Conservation (phyloP, 2,113 vertebrate species). For the Prionailurus bengalensis region DNA sequence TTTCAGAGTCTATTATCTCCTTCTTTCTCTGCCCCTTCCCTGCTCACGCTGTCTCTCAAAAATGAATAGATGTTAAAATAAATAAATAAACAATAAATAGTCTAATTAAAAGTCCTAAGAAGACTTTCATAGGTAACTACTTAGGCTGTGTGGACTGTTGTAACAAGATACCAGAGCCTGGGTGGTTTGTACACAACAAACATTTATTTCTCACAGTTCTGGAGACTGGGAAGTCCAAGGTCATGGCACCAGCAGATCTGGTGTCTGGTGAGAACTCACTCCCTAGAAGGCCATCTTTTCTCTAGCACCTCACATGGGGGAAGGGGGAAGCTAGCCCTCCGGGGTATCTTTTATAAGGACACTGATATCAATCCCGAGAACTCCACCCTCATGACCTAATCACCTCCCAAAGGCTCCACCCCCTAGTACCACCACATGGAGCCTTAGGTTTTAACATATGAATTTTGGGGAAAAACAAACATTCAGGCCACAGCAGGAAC, state of each 20-base stretch:
- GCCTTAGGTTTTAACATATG: neutral
- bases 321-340: neutral
- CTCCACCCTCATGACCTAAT: neutral
- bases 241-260: neutral
- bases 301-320: neutral
- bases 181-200: neutral
- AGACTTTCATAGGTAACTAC: neutral
- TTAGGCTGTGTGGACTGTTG: neutral
- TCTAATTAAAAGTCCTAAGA: neutral
- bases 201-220: constrained; percentile 9
- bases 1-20: too few species aligned
- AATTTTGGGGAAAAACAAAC: neutral
- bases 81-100: neutral
- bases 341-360: neutral
- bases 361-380: neutral
- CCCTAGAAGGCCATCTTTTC: neutral
- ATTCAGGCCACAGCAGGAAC: neutral
- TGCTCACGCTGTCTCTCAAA: too few species aligned
- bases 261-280: neutral
- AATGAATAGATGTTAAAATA: too few species aligned
- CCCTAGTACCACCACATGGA: neutral
- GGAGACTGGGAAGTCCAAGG: neutral
- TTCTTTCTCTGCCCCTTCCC: too few species aligned
- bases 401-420: neutral
- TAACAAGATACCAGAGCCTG: neutral